phyloP scores from a whole-genome alignment of 2,888 invertebrate species.

The Ferdinandea cuprea region DNA sequence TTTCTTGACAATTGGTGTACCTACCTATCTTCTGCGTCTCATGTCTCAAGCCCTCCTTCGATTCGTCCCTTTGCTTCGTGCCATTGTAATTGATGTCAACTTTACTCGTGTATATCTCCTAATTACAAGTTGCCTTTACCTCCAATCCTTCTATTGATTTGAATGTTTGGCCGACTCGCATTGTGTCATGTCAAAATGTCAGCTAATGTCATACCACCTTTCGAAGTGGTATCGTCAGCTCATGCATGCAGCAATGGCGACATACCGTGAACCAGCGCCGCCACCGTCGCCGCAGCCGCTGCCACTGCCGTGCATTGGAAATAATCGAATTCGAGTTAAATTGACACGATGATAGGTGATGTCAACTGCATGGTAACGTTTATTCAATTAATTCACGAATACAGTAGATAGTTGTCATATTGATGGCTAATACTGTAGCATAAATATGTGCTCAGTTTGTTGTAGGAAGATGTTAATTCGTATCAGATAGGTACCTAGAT shows the following conservation, averaged over 20 bases:
- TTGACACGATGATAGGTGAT: conserved; percentile 73
- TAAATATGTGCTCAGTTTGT: conserved; percentile 13
- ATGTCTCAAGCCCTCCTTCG: conserved; percentile 34
- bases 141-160: conserved; percentile 67
- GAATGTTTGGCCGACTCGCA: conserved; percentile 71
- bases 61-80: conserved; percentile 28
- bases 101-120: conserved; percentile 70
- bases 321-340: conserved; percentile 70
- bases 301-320: conserved; percentile 35
- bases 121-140: conserved; percentile 67
- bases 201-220: conserved; percentile 74
- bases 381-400: conserved; percentile 70
- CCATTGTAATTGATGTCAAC: conserved; percentile 68
- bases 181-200: conserved; percentile 74
- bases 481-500: not conserved
- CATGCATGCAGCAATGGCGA: conserved; percentile 60
- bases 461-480: conserved; percentile 45
- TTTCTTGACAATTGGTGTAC: conserved; percentile 44
- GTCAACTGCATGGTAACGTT: conserved; percentile 69
- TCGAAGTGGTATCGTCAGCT: conserved; percentile 66
- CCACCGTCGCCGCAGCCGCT: not conserved
- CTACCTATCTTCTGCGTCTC: conserved; percentile 5
- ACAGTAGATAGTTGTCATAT: conserved; percentile 18
- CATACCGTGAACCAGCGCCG: conserved; percentile 10
- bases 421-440: conserved; percentile 18